Percentiles rank a stretch among this genome's conserved stretches.
These are phyloP conservation scores for Actinopyga echinites DNA, from an alignment of 53 echinoderm and acorn worm genomes.

Conservation along the genomic window DNA sequence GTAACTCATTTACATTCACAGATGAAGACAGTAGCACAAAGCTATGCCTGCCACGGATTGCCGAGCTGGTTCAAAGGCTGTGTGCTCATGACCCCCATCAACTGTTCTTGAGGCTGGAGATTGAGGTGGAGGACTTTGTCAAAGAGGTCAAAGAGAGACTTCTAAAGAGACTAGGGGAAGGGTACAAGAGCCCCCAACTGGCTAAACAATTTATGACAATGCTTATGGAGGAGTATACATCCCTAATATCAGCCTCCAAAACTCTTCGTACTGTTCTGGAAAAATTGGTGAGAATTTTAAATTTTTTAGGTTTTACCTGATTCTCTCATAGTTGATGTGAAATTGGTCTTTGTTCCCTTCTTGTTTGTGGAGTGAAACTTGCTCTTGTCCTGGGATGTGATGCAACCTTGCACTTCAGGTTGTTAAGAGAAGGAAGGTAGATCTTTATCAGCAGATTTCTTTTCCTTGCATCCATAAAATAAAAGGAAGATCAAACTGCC, in stretches of 20 bases:
- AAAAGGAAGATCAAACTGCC: not conserved
- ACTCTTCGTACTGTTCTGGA: constrained; percentile 81
- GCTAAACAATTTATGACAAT: constrained; percentile 98
- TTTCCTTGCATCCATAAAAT: too few species aligned
- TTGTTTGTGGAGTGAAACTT: too few species aligned
- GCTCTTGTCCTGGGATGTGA: too few species aligned
- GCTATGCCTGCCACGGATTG: constrained; percentile 88
- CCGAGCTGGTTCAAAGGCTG: constrained; percentile 88
- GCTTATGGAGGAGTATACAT: constrained; percentile 96
- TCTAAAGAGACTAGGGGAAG: constrained; percentile 76
- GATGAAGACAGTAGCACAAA: constrained; percentile 90
- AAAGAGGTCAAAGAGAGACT: constrained; percentile 92
- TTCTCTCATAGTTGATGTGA: too few species aligned
- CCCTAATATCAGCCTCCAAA: constrained; percentile 87
- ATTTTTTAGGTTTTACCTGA: too few species aligned
- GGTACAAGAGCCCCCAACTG: constrained; percentile 76
- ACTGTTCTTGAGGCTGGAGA: constrained; percentile 89
- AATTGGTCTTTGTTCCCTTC: too few species aligned
- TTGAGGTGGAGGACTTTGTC: constrained; percentile 89
- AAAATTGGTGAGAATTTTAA: constrained; percentile 71
- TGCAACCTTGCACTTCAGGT: too few species aligned
- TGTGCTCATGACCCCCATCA: constrained; percentile 95
- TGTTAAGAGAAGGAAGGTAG: too few species aligned
- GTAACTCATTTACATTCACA: constrained; percentile 16
- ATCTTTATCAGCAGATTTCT: too few species aligned